Evolutionary conservation across 2,888 invertebrate species (phyloP).

Genomic region (Acanthococcus lagerstroemiae): DNA sequence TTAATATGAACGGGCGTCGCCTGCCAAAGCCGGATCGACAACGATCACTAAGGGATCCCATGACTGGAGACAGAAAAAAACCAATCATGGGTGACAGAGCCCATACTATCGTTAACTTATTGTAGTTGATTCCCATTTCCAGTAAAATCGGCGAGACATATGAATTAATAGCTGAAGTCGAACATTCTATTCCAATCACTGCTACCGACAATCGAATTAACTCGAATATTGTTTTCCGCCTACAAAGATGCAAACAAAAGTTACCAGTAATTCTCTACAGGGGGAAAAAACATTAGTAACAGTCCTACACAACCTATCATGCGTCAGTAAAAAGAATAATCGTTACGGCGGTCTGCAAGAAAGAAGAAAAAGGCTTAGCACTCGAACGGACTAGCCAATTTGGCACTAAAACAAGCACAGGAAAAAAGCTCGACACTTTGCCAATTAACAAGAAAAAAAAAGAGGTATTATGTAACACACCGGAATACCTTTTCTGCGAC

Average conservation of each 20-base stretch:
- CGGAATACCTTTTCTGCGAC: too few species aligned
- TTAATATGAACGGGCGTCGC: slow-evolving; percentile 80
- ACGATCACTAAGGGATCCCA: slow-evolving; percentile 86
- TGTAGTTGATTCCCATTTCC: slow-evolving; percentile 83
- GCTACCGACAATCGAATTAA: slow-evolving; percentile 81
- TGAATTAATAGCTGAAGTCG: slow-evolving; percentile 94
- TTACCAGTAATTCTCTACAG: too few species aligned
- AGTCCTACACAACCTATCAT: too few species aligned
- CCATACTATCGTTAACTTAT: slow-evolving; percentile 93
- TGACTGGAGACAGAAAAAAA: slow-evolving; percentile 83
- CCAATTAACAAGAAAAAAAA: too few species aligned
- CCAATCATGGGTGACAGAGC: slow-evolving; percentile 88
- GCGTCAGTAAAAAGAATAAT: too few species aligned
- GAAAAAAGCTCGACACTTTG: too few species aligned
- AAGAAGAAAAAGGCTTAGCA: too few species aligned
- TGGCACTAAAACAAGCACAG: too few species aligned
- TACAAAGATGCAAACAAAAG: slow-evolving; percentile 41
- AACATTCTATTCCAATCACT: slow-evolving; percentile 95
- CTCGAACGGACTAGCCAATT: too few species aligned
- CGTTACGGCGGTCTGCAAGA: too few species aligned
- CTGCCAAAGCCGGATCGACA: slow-evolving; percentile 72
- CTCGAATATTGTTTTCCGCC: slow-evolving; percentile 70
- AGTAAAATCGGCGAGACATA: slow-evolving; percentile 90
- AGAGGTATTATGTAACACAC: too few species aligned
- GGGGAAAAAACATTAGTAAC: too few species aligned